Evolutionary conservation across 1,140 invertebrate species (phyloP).

Genomic region (Lutraria rhynchaena): DNA sequence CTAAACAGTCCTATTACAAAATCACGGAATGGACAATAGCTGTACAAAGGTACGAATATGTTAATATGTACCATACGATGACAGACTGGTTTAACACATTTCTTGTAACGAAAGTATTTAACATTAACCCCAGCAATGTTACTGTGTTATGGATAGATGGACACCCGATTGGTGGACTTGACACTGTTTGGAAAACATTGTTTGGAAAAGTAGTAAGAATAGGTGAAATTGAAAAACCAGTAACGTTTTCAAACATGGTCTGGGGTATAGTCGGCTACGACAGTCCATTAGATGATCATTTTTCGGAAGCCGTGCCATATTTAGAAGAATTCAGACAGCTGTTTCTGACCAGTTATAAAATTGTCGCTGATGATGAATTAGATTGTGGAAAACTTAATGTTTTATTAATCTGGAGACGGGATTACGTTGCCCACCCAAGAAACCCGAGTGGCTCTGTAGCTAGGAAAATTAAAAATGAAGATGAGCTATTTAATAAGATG

Average conservation of each 20-base stretch:
- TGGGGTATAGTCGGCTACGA: conserved; percentile 77
- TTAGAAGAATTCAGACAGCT: conserved; percentile 77
- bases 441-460: conserved; percentile 75
- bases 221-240: conserved; percentile 54
- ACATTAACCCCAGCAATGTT: conserved; percentile 65
- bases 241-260: conserved; percentile 66
- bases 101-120: conserved; percentile 73
- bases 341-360: conserved; percentile 67
- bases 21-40: conserved; percentile 65
- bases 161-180: conserved; percentile 76
- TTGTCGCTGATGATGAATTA: conserved; percentile 30
- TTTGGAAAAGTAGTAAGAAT: conserved; percentile 66
- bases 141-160: conserved; percentile 76
- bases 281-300: conserved; percentile 71
- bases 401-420: conserved; percentile 76
- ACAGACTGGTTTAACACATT: conserved; percentile 80
- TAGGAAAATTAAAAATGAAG: conserved; percentile 76
- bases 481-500: conserved; percentile 66
- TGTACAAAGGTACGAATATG: conserved; percentile 78
- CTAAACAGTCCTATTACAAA: background rate
- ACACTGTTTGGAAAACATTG: conserved; percentile 72
- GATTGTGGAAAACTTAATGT: conserved; percentile 72
- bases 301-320: conserved; percentile 61
- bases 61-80: conserved; percentile 80
- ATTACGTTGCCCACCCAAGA: conserved; percentile 80